These are phyloP conservation scores for Chelon labrosus DNA, from an alignment of 2,797 vertebrate genomes.

Conservation along the genomic window DNA sequence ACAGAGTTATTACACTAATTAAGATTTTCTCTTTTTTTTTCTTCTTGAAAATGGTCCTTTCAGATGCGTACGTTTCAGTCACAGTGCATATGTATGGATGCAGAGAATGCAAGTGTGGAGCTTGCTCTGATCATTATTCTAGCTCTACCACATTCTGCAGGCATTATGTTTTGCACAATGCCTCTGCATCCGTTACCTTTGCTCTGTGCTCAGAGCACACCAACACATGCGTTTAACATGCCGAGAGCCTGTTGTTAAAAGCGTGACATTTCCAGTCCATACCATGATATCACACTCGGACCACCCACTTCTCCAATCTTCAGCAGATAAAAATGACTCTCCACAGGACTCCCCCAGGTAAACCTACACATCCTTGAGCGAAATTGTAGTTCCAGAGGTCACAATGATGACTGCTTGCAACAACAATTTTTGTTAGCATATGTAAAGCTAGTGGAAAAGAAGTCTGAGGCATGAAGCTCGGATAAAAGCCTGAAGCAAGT, in stretches of 20 bases:
- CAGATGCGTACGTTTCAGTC: background rate
- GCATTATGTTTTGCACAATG: constrained; percentile 42
- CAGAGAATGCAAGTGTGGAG: constrained; percentile 2
- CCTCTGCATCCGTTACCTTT: constrained; percentile 47
- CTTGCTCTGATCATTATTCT: constrained; percentile 36
- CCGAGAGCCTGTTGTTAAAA: constrained; percentile 26
- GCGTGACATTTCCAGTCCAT: constrained; percentile 31
- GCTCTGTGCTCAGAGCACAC: constrained; percentile 16
- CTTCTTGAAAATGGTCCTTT: constrained; percentile 2
- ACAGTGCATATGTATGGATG: background rate
- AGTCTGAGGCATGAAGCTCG: background rate
- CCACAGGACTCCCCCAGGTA: constrained; percentile 23
- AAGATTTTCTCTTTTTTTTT: constrained; percentile 10
- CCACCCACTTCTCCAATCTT: constrained; percentile 37
- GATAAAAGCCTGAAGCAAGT: background rate
- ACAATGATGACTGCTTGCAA: background rate
- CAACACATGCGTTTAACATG: constrained; percentile 42
- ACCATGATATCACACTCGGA: constrained; percentile 13
- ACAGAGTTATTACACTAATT: constrained; percentile 37
- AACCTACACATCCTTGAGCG: constrained; percentile 20
- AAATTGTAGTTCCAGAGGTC: background rate
- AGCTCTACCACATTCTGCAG: constrained; percentile 18
- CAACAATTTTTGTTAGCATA: constrained; percentile 9
- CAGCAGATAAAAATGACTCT: constrained; percentile 51
- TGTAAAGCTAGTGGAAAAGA: background rate